Conservation (phyloP, 30 jellyfish, hydroid and myxozoan genomes). For the Rhopilema esculentum region DNA sequence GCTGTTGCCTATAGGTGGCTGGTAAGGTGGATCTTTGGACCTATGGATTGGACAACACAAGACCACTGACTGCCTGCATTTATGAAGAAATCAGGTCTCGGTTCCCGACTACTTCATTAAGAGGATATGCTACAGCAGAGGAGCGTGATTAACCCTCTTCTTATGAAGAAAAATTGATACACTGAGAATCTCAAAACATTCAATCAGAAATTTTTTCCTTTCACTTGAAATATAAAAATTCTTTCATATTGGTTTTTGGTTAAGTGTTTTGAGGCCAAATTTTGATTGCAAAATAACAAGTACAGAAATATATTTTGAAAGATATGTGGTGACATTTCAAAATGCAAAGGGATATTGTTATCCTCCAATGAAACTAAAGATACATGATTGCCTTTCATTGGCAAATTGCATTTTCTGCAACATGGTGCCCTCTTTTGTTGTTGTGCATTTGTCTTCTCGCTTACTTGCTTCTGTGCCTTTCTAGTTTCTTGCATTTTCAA, state of each 20-base stretch:
- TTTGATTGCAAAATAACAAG: not conserved
- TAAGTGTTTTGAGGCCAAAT: not conserved
- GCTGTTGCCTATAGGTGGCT: slow-evolving; percentile 30
- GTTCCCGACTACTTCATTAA: not conserved
- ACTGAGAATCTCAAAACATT: not conserved
- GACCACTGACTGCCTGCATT: slow-evolving; percentile 46
- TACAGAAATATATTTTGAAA: not conserved
- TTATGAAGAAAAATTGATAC: not conserved
- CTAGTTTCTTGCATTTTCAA: not conserved
- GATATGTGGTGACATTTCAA: not conserved
- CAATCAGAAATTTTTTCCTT: not conserved
- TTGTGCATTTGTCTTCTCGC: not conserved
- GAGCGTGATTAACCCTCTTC: slow-evolving; percentile 11
- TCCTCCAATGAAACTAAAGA: not conserved
- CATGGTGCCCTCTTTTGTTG: not conserved
- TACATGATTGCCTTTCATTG: not conserved
- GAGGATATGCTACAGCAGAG: slow-evolving; percentile 36
- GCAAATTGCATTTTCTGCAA: not conserved
- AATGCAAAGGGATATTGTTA: not conserved
- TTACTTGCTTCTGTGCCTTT: not conserved
- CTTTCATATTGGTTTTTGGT: not conserved
- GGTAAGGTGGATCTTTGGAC: slow-evolving; percentile 32
- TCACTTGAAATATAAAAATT: not conserved
- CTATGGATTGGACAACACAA: slow-evolving; percentile 14
- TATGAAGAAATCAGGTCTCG: not conserved